These are phyloP conservation scores for Phocoena sinus DNA, from an alignment of 2,113 vertebrate species.

Conservation along the genomic window DNA sequence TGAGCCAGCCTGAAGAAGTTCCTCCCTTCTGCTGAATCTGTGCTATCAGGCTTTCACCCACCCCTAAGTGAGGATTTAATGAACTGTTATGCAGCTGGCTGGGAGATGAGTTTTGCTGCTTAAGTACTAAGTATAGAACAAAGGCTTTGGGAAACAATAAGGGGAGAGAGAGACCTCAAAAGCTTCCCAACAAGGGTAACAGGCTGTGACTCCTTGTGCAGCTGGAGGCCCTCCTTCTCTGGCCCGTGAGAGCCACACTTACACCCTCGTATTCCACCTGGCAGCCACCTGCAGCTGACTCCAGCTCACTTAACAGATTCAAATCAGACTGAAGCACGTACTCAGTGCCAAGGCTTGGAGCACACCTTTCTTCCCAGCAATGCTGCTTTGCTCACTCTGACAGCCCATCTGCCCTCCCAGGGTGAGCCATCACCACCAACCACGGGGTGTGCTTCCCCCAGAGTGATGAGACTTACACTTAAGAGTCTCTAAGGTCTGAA, in stretches of 20 bases:
- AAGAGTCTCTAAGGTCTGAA: background rate
- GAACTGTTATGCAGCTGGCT: background rate
- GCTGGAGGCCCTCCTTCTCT: background rate
- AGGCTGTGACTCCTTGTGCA: background rate
- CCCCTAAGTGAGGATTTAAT: background rate
- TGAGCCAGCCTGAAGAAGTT: background rate
- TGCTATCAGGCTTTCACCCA: background rate
- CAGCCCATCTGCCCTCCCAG: background rate
- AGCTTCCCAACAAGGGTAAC: background rate
- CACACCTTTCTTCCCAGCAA: background rate
- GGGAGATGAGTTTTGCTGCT: background rate
- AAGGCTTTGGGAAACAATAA: background rate
- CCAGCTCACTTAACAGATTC: background rate
- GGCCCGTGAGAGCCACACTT: background rate
- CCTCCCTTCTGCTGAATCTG: background rate
- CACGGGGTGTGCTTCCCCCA: background rate
- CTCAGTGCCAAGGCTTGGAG: background rate
- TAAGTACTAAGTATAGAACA: background rate
- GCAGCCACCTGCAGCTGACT: background rate
- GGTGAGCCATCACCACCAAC: background rate
- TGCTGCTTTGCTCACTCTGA: background rate
- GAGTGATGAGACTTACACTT: accelerated
- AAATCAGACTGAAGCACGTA: background rate
- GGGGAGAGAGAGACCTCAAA: background rate
- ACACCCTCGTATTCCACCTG: background rate